phyloP scores from a whole-genome alignment of 2,888 invertebrate species.

The Hypercompe scribonia region DNA sequence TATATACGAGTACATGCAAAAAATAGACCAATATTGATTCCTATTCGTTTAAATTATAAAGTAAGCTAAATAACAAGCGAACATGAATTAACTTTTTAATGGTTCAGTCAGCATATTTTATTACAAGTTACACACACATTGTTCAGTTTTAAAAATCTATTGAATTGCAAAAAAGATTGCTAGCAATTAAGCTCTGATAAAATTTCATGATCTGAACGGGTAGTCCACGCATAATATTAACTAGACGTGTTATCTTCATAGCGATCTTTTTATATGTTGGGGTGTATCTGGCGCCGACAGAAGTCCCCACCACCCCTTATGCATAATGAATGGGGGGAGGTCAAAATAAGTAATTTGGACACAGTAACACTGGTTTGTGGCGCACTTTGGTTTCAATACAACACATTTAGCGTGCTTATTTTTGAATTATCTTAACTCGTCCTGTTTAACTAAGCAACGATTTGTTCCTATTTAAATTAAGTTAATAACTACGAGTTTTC shows the following conservation, averaged over 20 bases:
- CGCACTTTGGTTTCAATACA: conserved; percentile 75
- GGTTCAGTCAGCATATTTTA: not conserved
- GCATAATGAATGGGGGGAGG: conserved; percentile 79
- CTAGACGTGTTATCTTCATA: conserved; percentile 62
- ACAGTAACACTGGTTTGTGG: conserved; percentile 78
- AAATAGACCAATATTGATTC: not conserved
- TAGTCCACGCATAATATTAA: conserved; percentile 49
- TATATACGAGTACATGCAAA: not conserved
- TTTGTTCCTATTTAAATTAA: conserved; percentile 3
- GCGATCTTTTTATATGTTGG: conserved; percentile 64
- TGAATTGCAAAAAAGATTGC: conserved; percentile 17
- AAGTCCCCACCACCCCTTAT: conserved; percentile 64
- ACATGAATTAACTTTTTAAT: not conserved
- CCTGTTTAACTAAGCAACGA: conserved; percentile 10
- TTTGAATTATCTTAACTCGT: conserved; percentile 30
- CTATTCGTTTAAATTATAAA: not conserved
- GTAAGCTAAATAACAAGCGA: not conserved
- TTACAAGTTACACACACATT: not conserved
- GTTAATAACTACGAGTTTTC: not conserved
- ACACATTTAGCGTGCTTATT: conserved; percentile 63
- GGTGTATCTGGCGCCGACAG: conserved; percentile 64
- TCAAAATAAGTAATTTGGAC: conserved; percentile 83
- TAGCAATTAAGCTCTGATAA: conserved; percentile 20
- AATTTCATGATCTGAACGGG: conserved; percentile 25
- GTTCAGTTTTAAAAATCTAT: conserved; percentile 8